These are phyloP conservation scores for Indicator indicator DNA, from an alignment of 2,113 vertebrate species.

Conservation along the genomic window DNA sequence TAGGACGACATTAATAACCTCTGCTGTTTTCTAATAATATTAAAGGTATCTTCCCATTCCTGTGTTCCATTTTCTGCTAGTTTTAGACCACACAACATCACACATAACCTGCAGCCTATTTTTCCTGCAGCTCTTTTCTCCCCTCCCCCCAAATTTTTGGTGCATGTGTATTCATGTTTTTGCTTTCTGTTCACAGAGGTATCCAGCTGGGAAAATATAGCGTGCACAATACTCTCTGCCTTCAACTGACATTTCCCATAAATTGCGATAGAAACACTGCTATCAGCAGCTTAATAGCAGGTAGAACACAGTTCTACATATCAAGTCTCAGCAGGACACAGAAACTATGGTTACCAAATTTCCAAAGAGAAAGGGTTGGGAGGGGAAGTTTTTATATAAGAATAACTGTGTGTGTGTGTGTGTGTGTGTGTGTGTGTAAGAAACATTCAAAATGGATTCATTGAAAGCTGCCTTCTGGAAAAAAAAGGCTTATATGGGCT, in stretches of 20 bases:
- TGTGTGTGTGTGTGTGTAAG: background rate
- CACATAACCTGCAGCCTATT: slow-evolving; percentile 62
- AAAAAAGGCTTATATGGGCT: background rate
- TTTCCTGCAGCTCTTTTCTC: background rate
- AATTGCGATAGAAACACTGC: slow-evolving; percentile 85
- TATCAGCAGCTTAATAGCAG: slow-evolving; percentile 84
- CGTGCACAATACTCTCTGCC: slow-evolving; percentile 81
- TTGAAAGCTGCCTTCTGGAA: slow-evolving; percentile 59
- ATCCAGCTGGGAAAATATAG: slow-evolving; percentile 86
- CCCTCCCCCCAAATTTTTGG: slow-evolving; percentile 32
- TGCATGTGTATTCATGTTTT: slow-evolving; percentile 78
- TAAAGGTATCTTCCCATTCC: slow-evolving; percentile 17
- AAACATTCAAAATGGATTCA: slow-evolving; percentile 69
- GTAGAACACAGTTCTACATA: slow-evolving; percentile 77
- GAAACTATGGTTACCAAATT: slow-evolving; percentile 81
- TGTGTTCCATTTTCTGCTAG: slow-evolving; percentile 43
- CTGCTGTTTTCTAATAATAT: slow-evolving; percentile 1
- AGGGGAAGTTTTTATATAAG: slow-evolving; percentile 65
- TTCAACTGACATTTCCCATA: slow-evolving; percentile 84
- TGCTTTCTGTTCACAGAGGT: slow-evolving; percentile 78
- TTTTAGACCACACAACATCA: slow-evolving; percentile 68
- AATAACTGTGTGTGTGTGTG: slow-evolving; percentile 6
- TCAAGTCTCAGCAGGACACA: slow-evolving; percentile 79
- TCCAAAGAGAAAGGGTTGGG: slow-evolving; percentile 57
- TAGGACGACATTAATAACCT: background rate